Percentiles rank a stretch among this genome's conserved stretches.
Evolutionary conservation across 2,113 vertebrate genomes (phyloP).

Genomic region (Carettochelys insculpta): DNA sequence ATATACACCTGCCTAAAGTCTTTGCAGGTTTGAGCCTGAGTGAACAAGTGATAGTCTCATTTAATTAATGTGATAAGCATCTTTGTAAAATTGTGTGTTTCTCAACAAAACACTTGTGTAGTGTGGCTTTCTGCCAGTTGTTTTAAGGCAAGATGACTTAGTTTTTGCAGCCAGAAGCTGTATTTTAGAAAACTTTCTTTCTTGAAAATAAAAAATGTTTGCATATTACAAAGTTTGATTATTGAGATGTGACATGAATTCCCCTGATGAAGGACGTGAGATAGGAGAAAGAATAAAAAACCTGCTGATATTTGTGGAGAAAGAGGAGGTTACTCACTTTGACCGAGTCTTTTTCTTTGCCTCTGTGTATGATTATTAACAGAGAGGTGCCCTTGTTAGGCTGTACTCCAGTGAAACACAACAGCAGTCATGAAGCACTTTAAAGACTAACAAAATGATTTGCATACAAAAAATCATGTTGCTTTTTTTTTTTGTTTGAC

Average conservation of each 20-base stretch:
- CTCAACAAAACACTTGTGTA: background rate
- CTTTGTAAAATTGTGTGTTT: background rate
- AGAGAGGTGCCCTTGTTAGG: no score
- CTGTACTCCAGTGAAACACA: no score
- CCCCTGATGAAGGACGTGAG: background rate
- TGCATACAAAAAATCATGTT: no score
- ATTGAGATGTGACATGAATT: rapidly evolving
- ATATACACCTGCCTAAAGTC: background rate
- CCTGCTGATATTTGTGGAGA: background rate
- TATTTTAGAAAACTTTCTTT: background rate
- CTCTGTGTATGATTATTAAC: background rate
- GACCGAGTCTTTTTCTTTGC: background rate
- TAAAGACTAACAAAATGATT: no score
- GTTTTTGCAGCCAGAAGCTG: background rate
- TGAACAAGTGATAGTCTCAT: background rate
- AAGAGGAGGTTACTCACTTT: background rate
- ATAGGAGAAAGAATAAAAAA: background rate
- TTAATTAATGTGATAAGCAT: background rate
- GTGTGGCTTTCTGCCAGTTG: background rate
- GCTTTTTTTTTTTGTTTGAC: no score
- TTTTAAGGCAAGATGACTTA: background rate
- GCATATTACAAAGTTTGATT: background rate
- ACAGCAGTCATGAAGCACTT: no score
- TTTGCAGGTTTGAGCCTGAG: background rate
- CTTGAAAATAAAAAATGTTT: background rate